Percentiles rank a stretch among this genome's conserved stretches.
Evolutionary conservation across 2,797 vertebrate species (phyloP).

Genomic region (Danio albolineatus): DNA sequence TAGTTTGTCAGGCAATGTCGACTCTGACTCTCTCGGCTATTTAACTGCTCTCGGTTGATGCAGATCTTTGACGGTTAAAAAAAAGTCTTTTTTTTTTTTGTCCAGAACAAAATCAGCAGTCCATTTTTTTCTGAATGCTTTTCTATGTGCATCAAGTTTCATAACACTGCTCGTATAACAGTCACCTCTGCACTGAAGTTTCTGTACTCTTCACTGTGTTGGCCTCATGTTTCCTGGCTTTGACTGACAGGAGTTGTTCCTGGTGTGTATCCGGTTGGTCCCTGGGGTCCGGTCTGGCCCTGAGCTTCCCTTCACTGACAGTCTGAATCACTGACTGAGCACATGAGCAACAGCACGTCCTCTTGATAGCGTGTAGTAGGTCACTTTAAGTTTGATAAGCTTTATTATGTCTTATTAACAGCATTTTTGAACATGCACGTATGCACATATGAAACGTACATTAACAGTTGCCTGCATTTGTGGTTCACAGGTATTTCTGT

Average conservation of each 20-base stretch:
- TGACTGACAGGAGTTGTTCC: constrained; percentile 34
- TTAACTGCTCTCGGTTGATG: not conserved
- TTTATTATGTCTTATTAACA: not conserved
- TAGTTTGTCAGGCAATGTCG: not conserved
- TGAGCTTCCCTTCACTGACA: constrained; percentile 32
- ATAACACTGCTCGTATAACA: not conserved
- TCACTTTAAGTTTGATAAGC: not conserved
- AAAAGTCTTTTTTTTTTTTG: not conserved
- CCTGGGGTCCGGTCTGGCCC: constrained; percentile 17
- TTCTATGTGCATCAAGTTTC: not conserved
- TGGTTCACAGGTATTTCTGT: no score
- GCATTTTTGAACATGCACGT: not conserved
- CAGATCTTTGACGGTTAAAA: not conserved
- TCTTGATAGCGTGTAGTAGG: not conserved
- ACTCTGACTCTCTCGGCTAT: not conserved
- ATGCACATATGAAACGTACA: no score
- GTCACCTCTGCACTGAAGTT: constrained; percentile 3
- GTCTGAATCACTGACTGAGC: constrained; percentile 30
- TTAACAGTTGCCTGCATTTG: no score
- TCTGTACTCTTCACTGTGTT: not conserved
- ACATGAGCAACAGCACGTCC: constrained; percentile 12
- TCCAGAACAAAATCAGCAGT: not conserved
- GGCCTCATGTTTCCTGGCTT: constrained; percentile 9
- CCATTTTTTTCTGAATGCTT: not conserved
- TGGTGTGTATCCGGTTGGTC: not conserved